A percentile compares a stretch with the other conserved stretches of the same genome.
Evolutionary conservation across 2,113 vertebrate species (phyloP).

Genomic region (Leucopternis melanops): DNA sequence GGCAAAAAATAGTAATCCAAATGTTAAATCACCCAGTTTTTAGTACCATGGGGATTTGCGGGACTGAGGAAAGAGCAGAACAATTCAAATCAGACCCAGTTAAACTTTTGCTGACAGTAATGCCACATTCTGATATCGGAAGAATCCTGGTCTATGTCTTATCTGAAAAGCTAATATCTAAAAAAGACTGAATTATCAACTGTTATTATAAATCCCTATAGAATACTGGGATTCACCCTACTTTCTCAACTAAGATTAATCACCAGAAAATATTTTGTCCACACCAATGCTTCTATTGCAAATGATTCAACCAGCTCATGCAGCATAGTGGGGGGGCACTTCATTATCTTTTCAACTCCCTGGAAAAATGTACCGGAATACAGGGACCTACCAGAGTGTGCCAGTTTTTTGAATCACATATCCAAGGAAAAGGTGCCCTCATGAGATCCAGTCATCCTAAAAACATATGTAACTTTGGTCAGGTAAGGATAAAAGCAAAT

Average conservation of each 20-base stretch:
- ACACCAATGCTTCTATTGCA: background rate
- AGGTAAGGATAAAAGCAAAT: background rate
- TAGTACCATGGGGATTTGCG: background rate
- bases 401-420: background rate
- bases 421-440: background rate
- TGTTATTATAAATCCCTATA: background rate
- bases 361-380: background rate
- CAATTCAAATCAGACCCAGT: background rate
- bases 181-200: background rate
- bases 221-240: background rate
- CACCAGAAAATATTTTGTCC: background rate
- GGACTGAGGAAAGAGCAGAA: background rate
- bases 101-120: background rate
- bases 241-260: background rate
- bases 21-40: background rate
- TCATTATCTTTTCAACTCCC: background rate
- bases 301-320: background rate
- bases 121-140: background rate
- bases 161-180: background rate
- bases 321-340: background rate
- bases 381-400: background rate
- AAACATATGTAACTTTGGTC: background rate
- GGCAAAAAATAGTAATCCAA: background rate
- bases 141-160: background rate
- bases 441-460: background rate